Base-by-base conservation (phyloP, 2,797 vertebrate genomes). In the Molossus molossus region DNA sequence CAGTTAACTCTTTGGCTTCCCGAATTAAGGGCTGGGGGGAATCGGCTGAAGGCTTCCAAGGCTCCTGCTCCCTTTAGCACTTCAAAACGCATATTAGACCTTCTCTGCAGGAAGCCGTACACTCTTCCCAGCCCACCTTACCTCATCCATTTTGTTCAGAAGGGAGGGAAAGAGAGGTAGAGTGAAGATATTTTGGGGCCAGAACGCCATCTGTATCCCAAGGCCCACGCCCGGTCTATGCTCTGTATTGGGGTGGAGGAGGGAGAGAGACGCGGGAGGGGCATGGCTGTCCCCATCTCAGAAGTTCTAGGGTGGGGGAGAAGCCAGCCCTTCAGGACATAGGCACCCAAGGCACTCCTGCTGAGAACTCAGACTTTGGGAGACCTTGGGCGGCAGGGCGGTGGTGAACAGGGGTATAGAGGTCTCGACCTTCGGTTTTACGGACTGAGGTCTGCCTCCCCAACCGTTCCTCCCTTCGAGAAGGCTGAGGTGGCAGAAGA, bases 151-250 rank as follows among this genome's bases (percentile, higher is more conserved):
- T 85, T 79, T 33, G 80, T n/a, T 8, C 89, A 27, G 69, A 65
- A 86, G 76, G 33, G 40, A 84, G 57, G 69, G 75, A 76, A 64
- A 50, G 17, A 55, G 80, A 48, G 53, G 79, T 55, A 64, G 87
- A 64, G 90, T 84, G 73, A 75, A 95, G 91, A 86, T 96, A 96
- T 97, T 97, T 94, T 94, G 89, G 94, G 96, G 90, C 91, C 72
- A 23, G 93, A 65, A 90, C 87, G 94, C 91, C 97, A 95, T 95
- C 95, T 96, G 97, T 91, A 72, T 91, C 67, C 88, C 0, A 62
- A 85, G 92, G 94, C 95, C 96, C 95, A 95, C 97, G 96, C 97
- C 94, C 95, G 93, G 72, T 94, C 94, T 96, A 81, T 91, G 65
- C 65, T 96, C 60, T 25, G 53, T 40, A 45, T 50, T 87, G 85